Conservation (phyloP, 2,113 vertebrate species). For the Brevimyrus niger region DNA sequence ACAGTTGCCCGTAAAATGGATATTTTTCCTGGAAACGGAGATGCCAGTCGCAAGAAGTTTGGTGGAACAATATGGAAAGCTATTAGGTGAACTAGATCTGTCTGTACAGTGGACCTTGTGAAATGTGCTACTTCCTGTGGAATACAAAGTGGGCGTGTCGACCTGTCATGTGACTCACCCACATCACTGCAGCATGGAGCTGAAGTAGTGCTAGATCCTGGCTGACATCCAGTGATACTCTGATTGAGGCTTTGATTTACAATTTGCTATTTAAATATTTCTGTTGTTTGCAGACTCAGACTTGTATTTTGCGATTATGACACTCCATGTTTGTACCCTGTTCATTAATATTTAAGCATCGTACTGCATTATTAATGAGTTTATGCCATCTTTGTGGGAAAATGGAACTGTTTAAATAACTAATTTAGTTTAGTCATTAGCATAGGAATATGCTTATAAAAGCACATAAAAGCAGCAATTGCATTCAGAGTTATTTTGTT, state of each 20-base stretch:
- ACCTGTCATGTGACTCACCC: background rate
- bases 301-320: background rate
- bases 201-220: background rate
- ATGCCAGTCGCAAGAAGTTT: background rate
- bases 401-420: background rate
- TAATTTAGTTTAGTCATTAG: background rate
- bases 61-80: background rate
- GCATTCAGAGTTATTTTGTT: background rate
- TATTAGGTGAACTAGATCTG: background rate
- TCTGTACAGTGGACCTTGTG: background rate
- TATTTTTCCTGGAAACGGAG: background rate
- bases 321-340: background rate
- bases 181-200: background rate
- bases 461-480: background rate
- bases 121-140: background rate
- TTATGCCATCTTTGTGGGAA: background rate
- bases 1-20: background rate
- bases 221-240: background rate
- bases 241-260: background rate
- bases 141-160: background rate
- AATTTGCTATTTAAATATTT: background rate
- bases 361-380: background rate
- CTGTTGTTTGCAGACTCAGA: background rate
- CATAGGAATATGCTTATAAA: background rate
- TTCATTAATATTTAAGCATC: background rate